Conservation (phyloP, 2,888 invertebrate genomes). For the Lagria hirta region DNA sequence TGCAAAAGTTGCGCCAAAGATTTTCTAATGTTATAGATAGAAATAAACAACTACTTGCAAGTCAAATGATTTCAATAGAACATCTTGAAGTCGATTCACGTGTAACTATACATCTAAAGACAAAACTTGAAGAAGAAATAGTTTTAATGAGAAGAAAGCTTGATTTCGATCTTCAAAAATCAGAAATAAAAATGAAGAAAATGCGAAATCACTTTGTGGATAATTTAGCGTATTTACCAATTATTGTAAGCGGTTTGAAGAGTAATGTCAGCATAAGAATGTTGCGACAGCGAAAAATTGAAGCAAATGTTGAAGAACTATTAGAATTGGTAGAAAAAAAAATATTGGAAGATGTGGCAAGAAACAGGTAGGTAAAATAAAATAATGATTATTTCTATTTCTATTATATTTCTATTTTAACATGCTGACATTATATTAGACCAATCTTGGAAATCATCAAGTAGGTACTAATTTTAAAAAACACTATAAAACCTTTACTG, state of each 20-base stretch:
- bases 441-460: no score
- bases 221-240: slow-evolving; percentile 63
- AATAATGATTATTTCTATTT: no score
- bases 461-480: no score
- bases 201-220: slow-evolving; percentile 26
- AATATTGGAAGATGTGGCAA: slow-evolving; percentile 60
- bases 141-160: slow-evolving; percentile 65
- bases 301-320: slow-evolving; percentile 59
- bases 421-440: no score
- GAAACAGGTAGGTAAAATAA: slow-evolving; percentile 64
- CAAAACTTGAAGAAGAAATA: slow-evolving; percentile 62
- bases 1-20: slow-evolving; percentile 9
- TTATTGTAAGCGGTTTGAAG: slow-evolving; percentile 61
- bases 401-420: no score
- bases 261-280: slow-evolving; percentile 56
- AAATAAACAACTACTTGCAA: slow-evolving; percentile 62
- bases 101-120: slow-evolving; percentile 64
- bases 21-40: slow-evolving; percentile 34
- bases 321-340: slow-evolving; percentile 61
- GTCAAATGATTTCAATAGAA: slow-evolving; percentile 61
- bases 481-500: no score
- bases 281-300: slow-evolving; percentile 65
- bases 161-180: slow-evolving; percentile 71
- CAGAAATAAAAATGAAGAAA: slow-evolving; percentile 58
- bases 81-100: slow-evolving; percentile 69